Conservation (phyloP, 2,888 invertebrate genomes). For the Cephus spinipes region DNA sequence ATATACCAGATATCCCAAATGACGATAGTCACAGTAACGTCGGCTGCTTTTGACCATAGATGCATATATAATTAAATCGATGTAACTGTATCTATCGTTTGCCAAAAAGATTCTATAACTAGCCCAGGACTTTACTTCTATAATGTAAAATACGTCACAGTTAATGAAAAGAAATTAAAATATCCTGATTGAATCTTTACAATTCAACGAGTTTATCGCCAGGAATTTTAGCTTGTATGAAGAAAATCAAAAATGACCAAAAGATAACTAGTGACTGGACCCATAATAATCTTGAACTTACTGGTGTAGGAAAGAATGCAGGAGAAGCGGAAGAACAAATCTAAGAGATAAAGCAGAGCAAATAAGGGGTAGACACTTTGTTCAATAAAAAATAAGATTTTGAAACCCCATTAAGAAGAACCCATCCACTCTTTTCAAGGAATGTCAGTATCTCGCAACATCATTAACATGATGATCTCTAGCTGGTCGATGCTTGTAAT, state of each 20-base stretch:
- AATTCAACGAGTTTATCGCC: neutral
- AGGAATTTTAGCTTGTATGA: neutral
- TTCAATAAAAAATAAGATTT: no score
- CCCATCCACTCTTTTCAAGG: no score
- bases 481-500: constrained; percentile 62
- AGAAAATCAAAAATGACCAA: neutral
- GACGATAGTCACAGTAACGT: no score
- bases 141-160: neutral
- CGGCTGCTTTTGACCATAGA: no score
- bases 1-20: neutral
- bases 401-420: no score
- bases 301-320: no score
- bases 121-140: no score
- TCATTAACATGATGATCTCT: constrained; percentile 55
- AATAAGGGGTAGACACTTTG: no score
- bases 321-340: no score
- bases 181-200: neutral
- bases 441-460: neutral
- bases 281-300: no score
- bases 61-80: neutral
- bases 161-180: neutral
- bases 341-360: no score
- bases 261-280: neutral
- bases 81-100: neutral
- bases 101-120: neutral